phyloP scores from a whole-genome alignment of 2,888 invertebrate species.

The Brenthis daphne region DNA sequence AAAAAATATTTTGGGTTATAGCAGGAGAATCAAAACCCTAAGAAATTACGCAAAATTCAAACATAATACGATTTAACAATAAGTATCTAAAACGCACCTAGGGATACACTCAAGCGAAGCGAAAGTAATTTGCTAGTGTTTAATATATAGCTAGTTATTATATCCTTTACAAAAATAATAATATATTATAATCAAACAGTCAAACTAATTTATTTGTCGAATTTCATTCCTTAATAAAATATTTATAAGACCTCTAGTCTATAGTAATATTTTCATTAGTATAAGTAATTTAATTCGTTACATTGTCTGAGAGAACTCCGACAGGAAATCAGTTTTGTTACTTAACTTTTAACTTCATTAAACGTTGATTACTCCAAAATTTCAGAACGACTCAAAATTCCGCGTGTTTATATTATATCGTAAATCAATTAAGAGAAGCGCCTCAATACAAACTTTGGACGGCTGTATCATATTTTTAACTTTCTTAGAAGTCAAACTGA shows the following conservation, averaged over 20 bases:
- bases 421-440: slow-evolving; percentile 23
- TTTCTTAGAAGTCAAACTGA: not conserved
- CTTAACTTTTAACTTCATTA: slow-evolving; percentile 30
- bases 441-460: not conserved
- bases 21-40: too few relatives aligned
- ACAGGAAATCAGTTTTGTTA: slow-evolving; percentile 17
- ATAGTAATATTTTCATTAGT: not conserved
- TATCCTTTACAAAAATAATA: too few relatives aligned
- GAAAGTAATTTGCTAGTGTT: too few relatives aligned
- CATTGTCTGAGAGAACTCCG: slow-evolving; percentile 4
- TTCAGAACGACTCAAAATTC: slow-evolving; percentile 20
- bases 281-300: slow-evolving; percentile 15
- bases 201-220: too few relatives aligned
- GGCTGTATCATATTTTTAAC: not conserved
- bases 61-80: too few relatives aligned
- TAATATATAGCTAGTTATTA: too few relatives aligned
- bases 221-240: too few relatives aligned
- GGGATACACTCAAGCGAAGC: too few relatives aligned
- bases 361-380: slow-evolving; percentile 28
- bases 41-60: too few relatives aligned
- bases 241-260: not conserved
- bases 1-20: too few relatives aligned
- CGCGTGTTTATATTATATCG: slow-evolving; percentile 23
- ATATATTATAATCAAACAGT: too few relatives aligned
- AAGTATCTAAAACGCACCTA: too few relatives aligned